Evolutionary conservation across 2,888 invertebrate genomes (phyloP), one percentile per base, ranked within the genome.

Genomic region (Adineta ricciae): DNA sequence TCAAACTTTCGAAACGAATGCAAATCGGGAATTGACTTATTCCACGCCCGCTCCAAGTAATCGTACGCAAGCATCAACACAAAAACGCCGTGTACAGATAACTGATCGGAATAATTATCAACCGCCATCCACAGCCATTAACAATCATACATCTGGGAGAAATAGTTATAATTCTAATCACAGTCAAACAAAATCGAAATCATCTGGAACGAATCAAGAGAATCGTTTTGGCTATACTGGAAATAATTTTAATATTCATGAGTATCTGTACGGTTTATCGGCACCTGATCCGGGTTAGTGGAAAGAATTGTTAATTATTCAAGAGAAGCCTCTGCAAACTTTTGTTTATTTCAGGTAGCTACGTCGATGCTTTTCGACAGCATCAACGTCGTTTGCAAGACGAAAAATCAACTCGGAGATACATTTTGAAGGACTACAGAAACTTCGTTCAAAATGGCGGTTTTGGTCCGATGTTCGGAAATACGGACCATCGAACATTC

Each of bases 261-360:
- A 78, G 7, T 78, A 78, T 78, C 41, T 78, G 0, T 78, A 78
- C 41, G 78, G 78, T n/a, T n/a, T 78, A 16, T 41, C 41, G 1
- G 78, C 78, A 41, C 78, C 78, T n/a, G 78, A 78, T 41, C 78
- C 78, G 11, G 78, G 78, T 78, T n/a, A 16, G 19, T 78, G 4
- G 24, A 4, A 41, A 41, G 36, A 24, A 41, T 56, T 27, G n/a
- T 56, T 27, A 1, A 56, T 56, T 27, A 27, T 46, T 46, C 2
- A 9, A 64, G 19, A 64, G 19, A 24, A 64, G 32, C 24, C 32
- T 64, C 1, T 64, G 0, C 32, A 41, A 36, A 73, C 19, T 1
- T 21, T 36, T 38, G 19, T 73, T 78, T 24, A 8, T 24, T 78
- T n/a, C 14, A 78, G 78, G 78, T 41, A 78, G 78, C 24, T 78